Evolutionary conservation across 2,113 vertebrate genomes (phyloP).

Genomic region (Apeltes quadracus): DNA sequence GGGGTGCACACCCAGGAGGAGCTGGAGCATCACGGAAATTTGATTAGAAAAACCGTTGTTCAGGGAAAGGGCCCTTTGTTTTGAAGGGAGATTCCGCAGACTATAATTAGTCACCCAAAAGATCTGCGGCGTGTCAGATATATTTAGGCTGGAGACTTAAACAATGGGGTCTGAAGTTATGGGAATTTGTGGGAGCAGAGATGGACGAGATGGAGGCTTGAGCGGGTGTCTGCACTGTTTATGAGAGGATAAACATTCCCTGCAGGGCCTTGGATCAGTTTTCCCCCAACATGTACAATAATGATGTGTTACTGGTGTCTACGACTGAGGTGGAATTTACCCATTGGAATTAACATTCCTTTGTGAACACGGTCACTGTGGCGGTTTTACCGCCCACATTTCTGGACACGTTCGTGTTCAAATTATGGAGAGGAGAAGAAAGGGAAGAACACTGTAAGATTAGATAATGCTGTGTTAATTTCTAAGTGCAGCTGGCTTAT

Average conservation of each 20-base stretch:
- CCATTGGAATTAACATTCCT: constrained; percentile 51
- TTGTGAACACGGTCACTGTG: constrained; percentile 17
- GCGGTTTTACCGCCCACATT: constrained; percentile 16
- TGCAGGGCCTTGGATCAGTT: constrained; percentile 29
- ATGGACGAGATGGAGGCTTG: constrained; percentile 38
- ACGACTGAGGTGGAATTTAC: constrained; percentile 26
- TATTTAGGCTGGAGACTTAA: constrained; percentile 53
- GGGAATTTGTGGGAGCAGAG: constrained; percentile 47
- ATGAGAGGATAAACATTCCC: constrained; percentile 54
- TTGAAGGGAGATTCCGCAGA: constrained; percentile 46
- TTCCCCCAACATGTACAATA: constrained; percentile 13
- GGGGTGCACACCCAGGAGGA: constrained; percentile 10
- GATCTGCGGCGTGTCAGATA: constrained; percentile 59
- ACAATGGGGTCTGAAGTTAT: constrained; percentile 50
- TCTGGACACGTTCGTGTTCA: neutral
- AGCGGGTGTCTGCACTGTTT: constrained; percentile 43
- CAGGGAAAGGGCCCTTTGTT: constrained; percentile 45
- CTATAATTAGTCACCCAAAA: constrained; percentile 61
- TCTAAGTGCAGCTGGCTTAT: constrained; percentile 24
- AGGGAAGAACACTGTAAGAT: neutral
- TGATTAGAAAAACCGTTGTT: constrained; percentile 36
- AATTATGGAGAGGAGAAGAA: neutral
- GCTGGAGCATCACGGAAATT: constrained; percentile 51
- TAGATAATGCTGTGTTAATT: constrained; percentile 13
- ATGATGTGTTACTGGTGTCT: constrained; percentile 58